Conservation (phyloP, 2,797 vertebrate species). For the Sebastes vulpes region DNA sequence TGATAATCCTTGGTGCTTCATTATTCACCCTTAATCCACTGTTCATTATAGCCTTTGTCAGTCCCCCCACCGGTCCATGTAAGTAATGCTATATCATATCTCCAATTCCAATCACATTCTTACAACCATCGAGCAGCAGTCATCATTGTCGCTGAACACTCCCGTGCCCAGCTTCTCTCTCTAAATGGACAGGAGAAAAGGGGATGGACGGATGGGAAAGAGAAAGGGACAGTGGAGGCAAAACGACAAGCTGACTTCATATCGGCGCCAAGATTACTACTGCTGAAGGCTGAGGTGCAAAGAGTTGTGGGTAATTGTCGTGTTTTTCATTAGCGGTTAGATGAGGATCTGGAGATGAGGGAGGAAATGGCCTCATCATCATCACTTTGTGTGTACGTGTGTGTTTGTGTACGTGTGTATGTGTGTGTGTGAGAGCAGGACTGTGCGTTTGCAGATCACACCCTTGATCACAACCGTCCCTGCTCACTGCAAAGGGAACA, state of each 20-base stretch:
- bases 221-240: conserved; percentile 44
- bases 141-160: conserved; percentile 34
- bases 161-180: conserved; percentile 13
- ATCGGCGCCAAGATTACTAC: conserved; percentile 76
- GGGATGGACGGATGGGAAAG: conserved; percentile 31
- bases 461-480: conserved; percentile 68
- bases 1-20: conserved; percentile 53
- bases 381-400: conserved; percentile 54
- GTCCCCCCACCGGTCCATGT: conserved; percentile 49
- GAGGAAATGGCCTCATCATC: conserved; percentile 88
- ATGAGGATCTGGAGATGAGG: conserved; percentile 87
- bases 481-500: conserved; percentile 80
- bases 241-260: conserved; percentile 66
- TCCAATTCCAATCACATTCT: conserved; percentile 63
- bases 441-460: conserved; percentile 69
- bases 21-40: conserved; percentile 63
- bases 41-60: conserved; percentile 66
- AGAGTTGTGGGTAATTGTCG: conserved; percentile 86
- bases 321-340: conserved; percentile 88
- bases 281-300: conserved; percentile 74
- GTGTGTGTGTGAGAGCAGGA: background rate
- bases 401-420: conserved; percentile 16
- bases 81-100: conserved; percentile 62
- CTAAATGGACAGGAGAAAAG: conserved; percentile 39
- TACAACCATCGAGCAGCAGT: conserved; percentile 44